Conservation (phyloP, 2,797 vertebrate genomes). For the Picus viridis region DNA sequence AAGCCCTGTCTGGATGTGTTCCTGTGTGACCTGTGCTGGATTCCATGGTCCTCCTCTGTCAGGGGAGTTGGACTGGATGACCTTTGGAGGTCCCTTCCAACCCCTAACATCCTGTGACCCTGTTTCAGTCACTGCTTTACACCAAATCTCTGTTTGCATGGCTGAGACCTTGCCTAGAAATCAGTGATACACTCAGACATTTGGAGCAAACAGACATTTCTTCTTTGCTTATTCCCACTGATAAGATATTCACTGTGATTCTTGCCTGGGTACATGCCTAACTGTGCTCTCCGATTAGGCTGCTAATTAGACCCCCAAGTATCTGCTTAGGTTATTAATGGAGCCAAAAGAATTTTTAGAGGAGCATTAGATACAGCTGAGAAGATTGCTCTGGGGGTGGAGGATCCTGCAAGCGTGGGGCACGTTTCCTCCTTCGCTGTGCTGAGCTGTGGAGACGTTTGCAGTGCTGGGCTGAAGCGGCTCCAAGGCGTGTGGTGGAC, state of each 20-base stretch:
- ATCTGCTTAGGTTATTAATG: constrained; percentile 37
- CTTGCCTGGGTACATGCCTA: neutral
- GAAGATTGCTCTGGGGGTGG: neutral
- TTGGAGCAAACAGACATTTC: no score
- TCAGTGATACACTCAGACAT: neutral
- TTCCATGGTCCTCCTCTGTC: no score
- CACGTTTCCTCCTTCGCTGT: neutral
- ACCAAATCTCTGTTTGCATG: neutral
- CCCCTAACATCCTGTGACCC: no score
- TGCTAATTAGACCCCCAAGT: neutral
- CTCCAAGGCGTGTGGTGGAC: fast-evolving
- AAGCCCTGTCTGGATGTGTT: no score
- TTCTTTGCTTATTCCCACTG: neutral
- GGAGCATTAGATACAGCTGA: neutral
- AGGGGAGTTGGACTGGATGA: no score
- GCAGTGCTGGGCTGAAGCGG: neutral
- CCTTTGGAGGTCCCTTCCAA: no score
- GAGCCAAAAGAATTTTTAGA: neutral
- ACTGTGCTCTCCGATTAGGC: neutral
- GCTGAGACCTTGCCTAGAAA: neutral
- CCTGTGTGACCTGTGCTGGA: no score
- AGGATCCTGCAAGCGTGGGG: fast-evolving
- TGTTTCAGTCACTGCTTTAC: neutral
- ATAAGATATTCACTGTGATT: neutral
- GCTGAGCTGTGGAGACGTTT: neutral